Conservation (phyloP, 2,888 invertebrate genomes). For the Callosobruchus maculatus region DNA sequence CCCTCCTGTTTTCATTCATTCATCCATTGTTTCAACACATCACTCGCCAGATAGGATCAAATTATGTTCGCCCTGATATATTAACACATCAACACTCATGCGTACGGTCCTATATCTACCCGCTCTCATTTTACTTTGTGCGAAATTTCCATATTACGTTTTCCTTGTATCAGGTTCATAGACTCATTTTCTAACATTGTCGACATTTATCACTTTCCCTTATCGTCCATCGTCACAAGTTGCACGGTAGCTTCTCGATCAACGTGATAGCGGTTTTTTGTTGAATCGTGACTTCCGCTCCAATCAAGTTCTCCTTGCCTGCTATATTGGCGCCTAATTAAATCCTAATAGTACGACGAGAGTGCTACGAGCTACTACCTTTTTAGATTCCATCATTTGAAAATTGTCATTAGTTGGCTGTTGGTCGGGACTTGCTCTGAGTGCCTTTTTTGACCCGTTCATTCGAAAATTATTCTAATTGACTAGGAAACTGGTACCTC, state of each 20-base stretch:
- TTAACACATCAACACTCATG: no score
- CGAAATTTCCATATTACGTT: no score
- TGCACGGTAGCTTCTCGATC: not conserved
- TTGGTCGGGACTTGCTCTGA: not conserved
- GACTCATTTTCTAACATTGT: no score
- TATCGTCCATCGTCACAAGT: not conserved
- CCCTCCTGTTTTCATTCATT: no score
- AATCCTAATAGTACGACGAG: not conserved
- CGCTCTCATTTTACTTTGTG: no score
- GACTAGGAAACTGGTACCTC: not conserved
- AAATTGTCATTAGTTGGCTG: not conserved
- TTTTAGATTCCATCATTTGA: not conserved
- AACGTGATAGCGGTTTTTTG: not conserved
- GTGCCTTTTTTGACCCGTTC: not conserved
- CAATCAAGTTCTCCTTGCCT: not conserved
- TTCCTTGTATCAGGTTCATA: no score
- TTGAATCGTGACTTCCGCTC: not conserved
- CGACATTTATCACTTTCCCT: not conserved
- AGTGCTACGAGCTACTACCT: not conserved
- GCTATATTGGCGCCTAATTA: not conserved
- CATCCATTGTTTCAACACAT: no score
- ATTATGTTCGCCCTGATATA: no score
- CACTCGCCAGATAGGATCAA: no score
- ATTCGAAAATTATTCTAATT: not conserved
- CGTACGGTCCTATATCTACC: no score